phyloP scores from a whole-genome alignment of 2,113 vertebrate species.

The Hoplias malabaricus region DNA sequence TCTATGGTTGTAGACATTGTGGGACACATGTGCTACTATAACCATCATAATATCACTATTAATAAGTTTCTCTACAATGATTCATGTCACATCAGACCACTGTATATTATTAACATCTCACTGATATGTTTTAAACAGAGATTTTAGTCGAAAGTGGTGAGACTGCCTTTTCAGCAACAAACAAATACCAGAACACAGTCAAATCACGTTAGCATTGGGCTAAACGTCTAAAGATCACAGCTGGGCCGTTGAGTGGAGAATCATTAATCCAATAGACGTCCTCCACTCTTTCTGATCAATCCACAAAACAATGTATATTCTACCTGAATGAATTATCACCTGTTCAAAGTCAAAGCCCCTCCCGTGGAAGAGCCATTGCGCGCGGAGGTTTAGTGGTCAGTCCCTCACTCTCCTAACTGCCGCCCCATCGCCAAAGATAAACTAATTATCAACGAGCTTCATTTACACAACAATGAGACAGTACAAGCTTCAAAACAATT shows the following conservation, averaged over 20 bases:
- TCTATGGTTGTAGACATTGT: too few relatives aligned
- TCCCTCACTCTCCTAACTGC: conserved; percentile 45
- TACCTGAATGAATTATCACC: conserved; percentile 67
- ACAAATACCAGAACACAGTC: too few relatives aligned
- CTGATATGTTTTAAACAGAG: too few relatives aligned
- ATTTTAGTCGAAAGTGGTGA: too few relatives aligned
- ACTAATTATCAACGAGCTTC: conserved; percentile 66
- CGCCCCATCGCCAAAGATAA: conserved; percentile 68
- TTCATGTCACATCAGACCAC: too few relatives aligned
- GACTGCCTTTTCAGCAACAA: too few relatives aligned
- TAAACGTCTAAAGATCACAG: conserved; percentile 35
- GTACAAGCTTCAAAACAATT: conserved; percentile 43
- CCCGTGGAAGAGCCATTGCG: conserved; percentile 15
- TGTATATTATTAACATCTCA: too few relatives aligned
- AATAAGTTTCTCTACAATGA: too few relatives aligned
- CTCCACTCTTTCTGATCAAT: conserved; percentile 66
- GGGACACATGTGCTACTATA: too few relatives aligned
- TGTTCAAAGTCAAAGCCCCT: conserved; percentile 64
- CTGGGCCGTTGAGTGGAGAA: conserved; percentile 28
- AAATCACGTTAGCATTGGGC: conserved; percentile 16
- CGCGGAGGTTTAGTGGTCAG: conserved; percentile 60
- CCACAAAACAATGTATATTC: conserved; percentile 67
- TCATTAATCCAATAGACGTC: conserved; percentile 72
- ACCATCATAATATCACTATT: too few relatives aligned
- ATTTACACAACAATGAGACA: conserved; percentile 57